A percentile compares a stretch with the other conserved stretches of the same genome.
Evolutionary conservation across 2,888 invertebrate species (phyloP).

Genomic region (Sphinx pinastri): DNA sequence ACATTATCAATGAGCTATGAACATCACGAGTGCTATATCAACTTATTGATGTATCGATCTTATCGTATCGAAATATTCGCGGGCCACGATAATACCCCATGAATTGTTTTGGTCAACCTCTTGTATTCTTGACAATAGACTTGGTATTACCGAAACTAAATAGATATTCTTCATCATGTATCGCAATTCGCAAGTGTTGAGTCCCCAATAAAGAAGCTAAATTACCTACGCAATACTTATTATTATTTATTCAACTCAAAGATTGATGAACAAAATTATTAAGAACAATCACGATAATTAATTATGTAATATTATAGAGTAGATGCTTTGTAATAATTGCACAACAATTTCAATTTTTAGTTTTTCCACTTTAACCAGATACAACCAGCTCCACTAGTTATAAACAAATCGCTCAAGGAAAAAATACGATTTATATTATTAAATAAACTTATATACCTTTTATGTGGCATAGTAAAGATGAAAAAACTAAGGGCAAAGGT

Average conservation of each 20-base stretch:
- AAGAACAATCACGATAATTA: too few relatives aligned
- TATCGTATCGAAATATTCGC: background rate
- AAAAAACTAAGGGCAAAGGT: background rate
- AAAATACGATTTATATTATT: background rate
- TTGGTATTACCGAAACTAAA: too few relatives aligned
- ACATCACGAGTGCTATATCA: background rate
- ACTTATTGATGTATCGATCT: background rate
- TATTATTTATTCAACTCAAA: too few relatives aligned
- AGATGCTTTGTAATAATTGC: background rate
- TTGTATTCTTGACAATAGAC: too few relatives aligned
- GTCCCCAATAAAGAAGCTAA: too few relatives aligned
- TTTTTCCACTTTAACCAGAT: background rate
- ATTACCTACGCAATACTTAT: too few relatives aligned
- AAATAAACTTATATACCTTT: background rate
- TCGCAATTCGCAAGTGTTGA: too few relatives aligned
- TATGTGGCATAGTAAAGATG: background rate
- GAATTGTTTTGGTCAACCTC: background rate
- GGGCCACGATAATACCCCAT: background rate
- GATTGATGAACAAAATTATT: too few relatives aligned
- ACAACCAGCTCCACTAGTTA: background rate
- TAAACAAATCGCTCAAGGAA: background rate
- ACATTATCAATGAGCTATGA: slow-evolving; percentile 18
- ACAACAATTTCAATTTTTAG: background rate
- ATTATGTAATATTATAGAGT: too few relatives aligned
- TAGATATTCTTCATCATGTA: too few relatives aligned